Conservation (phyloP, 2,113 vertebrate genomes). For the Cyphomyrus plagiostoma region DNA sequence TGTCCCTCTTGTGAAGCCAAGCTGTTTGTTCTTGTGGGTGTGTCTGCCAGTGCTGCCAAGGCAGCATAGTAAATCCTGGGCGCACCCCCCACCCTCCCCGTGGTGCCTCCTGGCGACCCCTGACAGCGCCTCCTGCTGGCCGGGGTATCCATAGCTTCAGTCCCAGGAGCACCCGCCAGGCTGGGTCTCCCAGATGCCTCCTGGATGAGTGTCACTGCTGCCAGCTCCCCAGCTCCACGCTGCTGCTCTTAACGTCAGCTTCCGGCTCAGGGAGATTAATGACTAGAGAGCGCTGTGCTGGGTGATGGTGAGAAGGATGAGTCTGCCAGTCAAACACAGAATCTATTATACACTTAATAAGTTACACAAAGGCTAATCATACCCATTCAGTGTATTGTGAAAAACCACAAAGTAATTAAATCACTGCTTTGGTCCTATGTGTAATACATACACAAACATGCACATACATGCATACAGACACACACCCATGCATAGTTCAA, state of each 20-base stretch:
- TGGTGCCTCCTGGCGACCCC: neutral
- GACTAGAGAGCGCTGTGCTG: neutral
- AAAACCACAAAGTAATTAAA: neutral
- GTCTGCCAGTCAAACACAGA: neutral
- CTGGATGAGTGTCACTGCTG: neutral
- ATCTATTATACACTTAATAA: slow-evolving; percentile 7
- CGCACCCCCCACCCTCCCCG: neutral
- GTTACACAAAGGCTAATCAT: slow-evolving; percentile 4
- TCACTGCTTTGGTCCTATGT: neutral
- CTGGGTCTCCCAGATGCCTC: neutral
- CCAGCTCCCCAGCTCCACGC: neutral
- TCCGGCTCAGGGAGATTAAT: neutral
- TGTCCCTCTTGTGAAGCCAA: neutral
- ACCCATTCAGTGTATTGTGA: neutral
- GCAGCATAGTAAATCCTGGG: neutral
- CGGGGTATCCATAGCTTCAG: neutral
- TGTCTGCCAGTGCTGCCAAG: neutral
- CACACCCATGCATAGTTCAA: neutral
- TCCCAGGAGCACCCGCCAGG: neutral
- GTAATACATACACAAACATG: neutral
- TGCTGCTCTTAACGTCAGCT: neutral
- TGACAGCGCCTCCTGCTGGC: neutral
- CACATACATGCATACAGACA: neutral
- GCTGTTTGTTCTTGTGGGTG: neutral
- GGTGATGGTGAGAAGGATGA: neutral